Conservation (phyloP, 2,113 vertebrate genomes). For the Willisornis vidua region DNA sequence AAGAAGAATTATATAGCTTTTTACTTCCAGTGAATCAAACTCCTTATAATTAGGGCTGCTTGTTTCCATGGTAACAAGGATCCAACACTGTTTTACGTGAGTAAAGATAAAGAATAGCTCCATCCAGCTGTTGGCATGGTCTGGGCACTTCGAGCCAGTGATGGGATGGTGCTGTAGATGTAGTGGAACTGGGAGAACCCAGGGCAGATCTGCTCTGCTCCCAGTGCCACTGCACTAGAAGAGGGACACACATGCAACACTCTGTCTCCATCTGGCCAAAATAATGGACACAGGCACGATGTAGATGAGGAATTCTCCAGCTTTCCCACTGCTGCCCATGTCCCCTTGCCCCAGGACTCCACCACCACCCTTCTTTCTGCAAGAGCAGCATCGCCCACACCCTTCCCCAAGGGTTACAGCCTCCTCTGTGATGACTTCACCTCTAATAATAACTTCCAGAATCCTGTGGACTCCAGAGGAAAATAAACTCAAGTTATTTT, state of each 20-base stretch:
- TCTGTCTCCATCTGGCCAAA: not conserved
- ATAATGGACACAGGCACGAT: not conserved
- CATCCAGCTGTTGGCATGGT: conserved; percentile 63
- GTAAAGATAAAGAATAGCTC: conserved; percentile 63
- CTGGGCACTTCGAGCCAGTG: not conserved
- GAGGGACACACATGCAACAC: fast-evolving
- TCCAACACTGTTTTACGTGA: conserved; percentile 71
- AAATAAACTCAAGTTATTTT: conserved; percentile 48
- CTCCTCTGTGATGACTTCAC: conserved; percentile 42
- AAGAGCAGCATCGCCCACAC: not conserved
- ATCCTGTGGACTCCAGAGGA: not conserved
- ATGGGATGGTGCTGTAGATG: conserved; percentile 2
- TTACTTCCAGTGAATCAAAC: conserved; percentile 74
- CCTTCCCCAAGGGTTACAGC: not conserved
- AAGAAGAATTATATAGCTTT: conserved; percentile 62
- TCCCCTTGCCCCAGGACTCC: not conserved
- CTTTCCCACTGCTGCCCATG: fast-evolving
- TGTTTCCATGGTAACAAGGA: conserved; percentile 79
- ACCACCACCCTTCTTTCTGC: not conserved
- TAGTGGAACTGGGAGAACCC: not conserved
- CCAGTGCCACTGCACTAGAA: fast-evolving
- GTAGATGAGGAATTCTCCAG: not conserved
- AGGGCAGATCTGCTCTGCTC: not conserved
- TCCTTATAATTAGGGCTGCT: conserved; percentile 80
- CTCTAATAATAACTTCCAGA: conserved; percentile 50